phyloP scores from a whole-genome alignment of 2,113 vertebrate species.

The Shinisaurus crocodilurus region DNA sequence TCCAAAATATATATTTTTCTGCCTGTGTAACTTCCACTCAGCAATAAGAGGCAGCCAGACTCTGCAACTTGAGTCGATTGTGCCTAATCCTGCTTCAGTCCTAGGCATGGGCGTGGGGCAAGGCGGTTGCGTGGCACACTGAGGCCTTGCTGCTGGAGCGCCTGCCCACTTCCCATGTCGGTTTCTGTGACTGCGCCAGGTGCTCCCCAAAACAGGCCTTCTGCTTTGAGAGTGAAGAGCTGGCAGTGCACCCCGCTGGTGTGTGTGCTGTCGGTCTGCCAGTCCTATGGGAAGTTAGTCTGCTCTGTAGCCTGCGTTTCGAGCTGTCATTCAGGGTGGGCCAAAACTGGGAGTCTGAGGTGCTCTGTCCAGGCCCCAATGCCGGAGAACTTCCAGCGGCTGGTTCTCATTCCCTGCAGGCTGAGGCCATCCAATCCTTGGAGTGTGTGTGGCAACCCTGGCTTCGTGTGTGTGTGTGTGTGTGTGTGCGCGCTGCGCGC shows the following conservation, averaged over 20 bases:
- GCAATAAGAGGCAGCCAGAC: not conserved
- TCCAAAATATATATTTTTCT: not conserved
- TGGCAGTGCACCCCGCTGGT: accelerated
- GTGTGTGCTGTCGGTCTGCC: constrained; percentile 25
- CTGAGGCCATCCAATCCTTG: not conserved
- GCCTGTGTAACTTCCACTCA: not conserved
- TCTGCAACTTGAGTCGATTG: not conserved
- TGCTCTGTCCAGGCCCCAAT: not conserved
- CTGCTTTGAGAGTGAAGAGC: no score
- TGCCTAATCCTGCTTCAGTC: not conserved
- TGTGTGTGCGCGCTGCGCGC: no score
- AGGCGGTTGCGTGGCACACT: no score
- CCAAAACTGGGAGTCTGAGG: not conserved
- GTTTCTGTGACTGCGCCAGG: not conserved
- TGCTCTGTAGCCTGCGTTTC: not conserved
- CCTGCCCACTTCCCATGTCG: not conserved
- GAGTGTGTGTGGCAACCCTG: not conserved
- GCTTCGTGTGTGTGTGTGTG: not conserved
- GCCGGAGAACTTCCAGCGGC: not conserved
- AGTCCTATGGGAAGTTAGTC: not conserved
- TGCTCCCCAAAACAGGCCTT: not conserved
- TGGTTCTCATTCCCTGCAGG: no score
- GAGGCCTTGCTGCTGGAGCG: not conserved
- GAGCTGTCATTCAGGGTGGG: not conserved
- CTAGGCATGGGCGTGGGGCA: not conserved